A percentile compares a stretch with the other conserved stretches of the same genome.
These are phyloP conservation scores for Plutella xylostella DNA, from an alignment of 2,888 invertebrate species.

Conservation along the genomic window DNA sequence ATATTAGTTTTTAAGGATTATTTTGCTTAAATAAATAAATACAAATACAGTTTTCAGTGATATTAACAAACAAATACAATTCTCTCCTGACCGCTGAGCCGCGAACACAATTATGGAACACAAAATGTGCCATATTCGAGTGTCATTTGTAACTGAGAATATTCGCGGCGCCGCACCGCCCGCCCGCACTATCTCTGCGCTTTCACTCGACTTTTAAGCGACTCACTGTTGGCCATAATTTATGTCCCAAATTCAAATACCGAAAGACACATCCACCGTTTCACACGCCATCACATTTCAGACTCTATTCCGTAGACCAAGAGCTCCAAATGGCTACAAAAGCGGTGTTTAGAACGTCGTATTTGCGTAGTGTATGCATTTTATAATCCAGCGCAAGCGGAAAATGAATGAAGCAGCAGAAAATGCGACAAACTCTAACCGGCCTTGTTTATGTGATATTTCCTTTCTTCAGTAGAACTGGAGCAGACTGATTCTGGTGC, in stretches of 20 bases:
- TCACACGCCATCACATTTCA: neutral
- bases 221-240: slow-evolving; percentile 27
- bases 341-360: slow-evolving; percentile 16
- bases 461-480: no score
- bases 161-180: no score
- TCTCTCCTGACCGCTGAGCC: no score
- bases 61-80: no score
- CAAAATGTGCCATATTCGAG: slow-evolving; percentile 28
- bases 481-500: no score
- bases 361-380: slow-evolving; percentile 27
- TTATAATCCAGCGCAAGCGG: slow-evolving; percentile 27
- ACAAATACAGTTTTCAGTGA: no score
- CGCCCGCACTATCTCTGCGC: slow-evolving; percentile 26
- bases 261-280: slow-evolving; percentile 21
- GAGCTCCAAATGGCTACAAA: no score
- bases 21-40: no score
- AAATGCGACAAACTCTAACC: slow-evolving; percentile 25
- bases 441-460: neutral
- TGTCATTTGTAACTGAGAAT: slow-evolving; percentile 28
- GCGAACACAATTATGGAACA: no score
- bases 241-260: slow-evolving; percentile 23
- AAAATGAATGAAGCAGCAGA: slow-evolving; percentile 28
- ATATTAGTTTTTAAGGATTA: no score
- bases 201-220: slow-evolving; percentile 30
- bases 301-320: neutral